These are phyloP conservation scores for Ailuropoda melanoleuca DNA, from an alignment of 2,113 vertebrate species.

Conservation along the genomic window DNA sequence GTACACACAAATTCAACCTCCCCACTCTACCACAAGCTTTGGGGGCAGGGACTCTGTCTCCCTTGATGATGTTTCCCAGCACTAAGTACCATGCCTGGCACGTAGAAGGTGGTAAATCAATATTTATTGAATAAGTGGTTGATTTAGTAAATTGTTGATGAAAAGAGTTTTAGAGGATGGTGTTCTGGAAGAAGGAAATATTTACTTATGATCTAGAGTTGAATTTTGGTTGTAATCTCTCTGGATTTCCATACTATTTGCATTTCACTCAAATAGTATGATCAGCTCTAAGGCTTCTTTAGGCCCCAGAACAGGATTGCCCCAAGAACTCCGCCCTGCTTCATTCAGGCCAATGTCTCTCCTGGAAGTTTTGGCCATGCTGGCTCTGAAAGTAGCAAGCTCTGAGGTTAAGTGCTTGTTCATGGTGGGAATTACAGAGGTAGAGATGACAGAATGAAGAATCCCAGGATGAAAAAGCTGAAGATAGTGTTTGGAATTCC, in stretches of 20 bases:
- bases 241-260: background rate
- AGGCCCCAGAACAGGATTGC: background rate
- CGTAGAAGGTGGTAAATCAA: background rate
- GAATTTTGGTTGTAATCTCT: background rate
- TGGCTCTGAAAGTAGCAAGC: background rate
- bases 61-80: background rate
- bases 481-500: background rate
- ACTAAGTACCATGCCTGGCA: background rate
- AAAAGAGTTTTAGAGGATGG: background rate
- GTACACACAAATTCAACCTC: background rate
- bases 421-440: background rate
- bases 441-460: background rate
- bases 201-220: background rate
- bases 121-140: background rate
- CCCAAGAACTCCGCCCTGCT: background rate
- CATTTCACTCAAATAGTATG: background rate
- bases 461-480: background rate
- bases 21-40: background rate
- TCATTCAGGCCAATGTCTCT: background rate
- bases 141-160: background rate
- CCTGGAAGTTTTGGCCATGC: background rate
- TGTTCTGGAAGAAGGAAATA: slow-evolving; percentile 4
- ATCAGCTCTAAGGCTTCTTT: background rate
- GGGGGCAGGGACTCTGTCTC: background rate
- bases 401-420: background rate